Base-by-base conservation (phyloP, 1,140 invertebrate genomes). In the Zaprionus gabonicus region DNA sequence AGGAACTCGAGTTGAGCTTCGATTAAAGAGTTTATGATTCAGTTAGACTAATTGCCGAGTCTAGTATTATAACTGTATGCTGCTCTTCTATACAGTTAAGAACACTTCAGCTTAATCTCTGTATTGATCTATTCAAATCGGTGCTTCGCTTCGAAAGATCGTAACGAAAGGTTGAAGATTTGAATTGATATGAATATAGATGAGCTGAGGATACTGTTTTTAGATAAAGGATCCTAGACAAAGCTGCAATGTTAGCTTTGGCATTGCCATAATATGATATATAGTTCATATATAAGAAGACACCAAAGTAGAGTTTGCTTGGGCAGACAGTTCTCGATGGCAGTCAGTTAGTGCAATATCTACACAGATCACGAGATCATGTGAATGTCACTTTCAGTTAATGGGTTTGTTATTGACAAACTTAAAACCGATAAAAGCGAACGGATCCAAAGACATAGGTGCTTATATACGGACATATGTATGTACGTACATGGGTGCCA, bases 381-480 rank as follows among this genome's bases (percentile, higher is more conserved):
- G 56, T 34, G 51, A 70, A 75, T 69, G 66, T 75, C 67, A 63
- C 72, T 62, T 70, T 75, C 51, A 75, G 51, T 70, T 63, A 75
- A 70, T 75, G 53, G 34, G 31, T 62, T 57, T 70, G 71, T 31
- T 70, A 74, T 74, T 74, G 58, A 69, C 66, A 73, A 70, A 51
- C 25, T 68, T 36, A 13, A 12, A 51, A 17, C 10, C 10, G 31
- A 34, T 51, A 66, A 55, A 44, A n/a, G 46, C 53, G 36, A 34
- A 55, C 36, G 51, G 7, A 44, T n/a, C 53, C 25, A 36, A 25
- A 36, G 41, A 46, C 36, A 49, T 57, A 10, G 0, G 12, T 68
- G n/a, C 17, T 15, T 27, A 56, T 31, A 25, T 25, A 60, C 4
- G 6, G 1, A 23, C 23, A 38, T 60, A 28, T 2, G 27, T 59